phyloP scores from a whole-genome alignment of 2,113 vertebrate genomes.

The Meriones unguiculatus region DNA sequence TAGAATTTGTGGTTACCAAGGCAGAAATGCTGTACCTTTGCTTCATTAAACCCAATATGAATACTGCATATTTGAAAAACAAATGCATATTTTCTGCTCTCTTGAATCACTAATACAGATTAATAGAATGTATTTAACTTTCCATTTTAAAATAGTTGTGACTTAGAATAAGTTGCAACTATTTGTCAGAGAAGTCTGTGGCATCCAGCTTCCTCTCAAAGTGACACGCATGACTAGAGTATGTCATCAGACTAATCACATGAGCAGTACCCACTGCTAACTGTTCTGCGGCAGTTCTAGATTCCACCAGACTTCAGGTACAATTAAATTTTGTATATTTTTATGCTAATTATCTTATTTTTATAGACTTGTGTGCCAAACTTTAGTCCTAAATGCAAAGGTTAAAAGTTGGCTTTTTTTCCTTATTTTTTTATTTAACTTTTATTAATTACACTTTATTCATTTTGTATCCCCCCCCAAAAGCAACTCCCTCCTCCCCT shows the following conservation, averaged over 20 bases:
- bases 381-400: constrained; percentile 36
- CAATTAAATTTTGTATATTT: not conserved
- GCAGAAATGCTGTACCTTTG: not conserved
- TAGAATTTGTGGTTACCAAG: not conserved
- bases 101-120: not conserved
- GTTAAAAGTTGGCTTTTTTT: constrained; percentile 2
- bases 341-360: not conserved
- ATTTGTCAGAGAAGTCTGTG: not conserved
- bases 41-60: not conserved
- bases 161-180: not conserved
- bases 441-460: too few relatives aligned
- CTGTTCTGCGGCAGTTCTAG: not conserved
- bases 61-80: not conserved
- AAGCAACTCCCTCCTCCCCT: too few relatives aligned
- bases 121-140: not conserved
- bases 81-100: not conserved
- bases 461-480: too few relatives aligned
- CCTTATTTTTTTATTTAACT: too few relatives aligned
- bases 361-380: not conserved
- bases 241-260: not conserved
- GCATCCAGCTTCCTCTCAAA: not conserved
- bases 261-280: not conserved
- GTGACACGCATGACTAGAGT: not conserved
- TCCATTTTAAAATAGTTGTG: not conserved
- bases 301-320: not conserved